A percentile compares a stretch with the other conserved stretches of the same genome.
phyloP scores from a whole-genome alignment of 2,888 invertebrate species.

The Scaptodrosophila latifasciaeformis region DNA sequence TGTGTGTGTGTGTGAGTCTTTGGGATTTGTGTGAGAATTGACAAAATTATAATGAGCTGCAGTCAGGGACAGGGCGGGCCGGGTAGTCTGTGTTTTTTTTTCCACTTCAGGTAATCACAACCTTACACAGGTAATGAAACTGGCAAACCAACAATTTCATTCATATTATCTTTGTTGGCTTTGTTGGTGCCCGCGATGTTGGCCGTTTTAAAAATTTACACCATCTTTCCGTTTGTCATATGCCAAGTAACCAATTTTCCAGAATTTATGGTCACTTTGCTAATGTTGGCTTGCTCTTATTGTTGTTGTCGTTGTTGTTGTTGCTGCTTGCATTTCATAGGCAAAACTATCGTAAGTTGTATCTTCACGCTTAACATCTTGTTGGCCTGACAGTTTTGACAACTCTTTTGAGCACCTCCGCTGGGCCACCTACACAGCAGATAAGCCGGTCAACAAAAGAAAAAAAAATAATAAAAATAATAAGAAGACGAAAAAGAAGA shows the following conservation, averaged over 20 bases:
- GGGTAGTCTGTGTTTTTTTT: slow-evolving; percentile 4
- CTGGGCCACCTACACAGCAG: neutral
- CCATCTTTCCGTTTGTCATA: no score
- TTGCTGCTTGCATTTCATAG: neutral
- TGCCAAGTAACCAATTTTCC: slow-evolving; percentile 35
- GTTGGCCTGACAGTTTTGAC: slow-evolving; percentile 20
- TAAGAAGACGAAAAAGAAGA: no score
- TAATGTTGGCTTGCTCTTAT: slow-evolving; percentile 11
- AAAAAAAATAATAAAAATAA: no score
- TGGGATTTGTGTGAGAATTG: slow-evolving; percentile 56
- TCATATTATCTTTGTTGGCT: neutral
- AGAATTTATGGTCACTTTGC: slow-evolving; percentile 52
- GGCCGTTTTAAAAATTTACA: no score
- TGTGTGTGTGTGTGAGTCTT: neutral
- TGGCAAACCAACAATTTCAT: no score
- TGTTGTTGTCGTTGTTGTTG: no score
- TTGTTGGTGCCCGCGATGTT: slow-evolving; percentile 30
- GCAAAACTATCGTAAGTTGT: slow-evolving; percentile 1
- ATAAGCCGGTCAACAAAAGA: no score
- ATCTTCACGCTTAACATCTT: slow-evolving; percentile 10
- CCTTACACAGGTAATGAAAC: no score
- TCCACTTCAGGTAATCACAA: neutral
- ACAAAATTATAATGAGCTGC: slow-evolving; percentile 57
- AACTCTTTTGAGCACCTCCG: slow-evolving; percentile 8
- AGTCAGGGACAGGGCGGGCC: no score